Base-by-base conservation (phyloP, 2,888 invertebrate species). In the Dryocosmus kuriphilus region DNA sequence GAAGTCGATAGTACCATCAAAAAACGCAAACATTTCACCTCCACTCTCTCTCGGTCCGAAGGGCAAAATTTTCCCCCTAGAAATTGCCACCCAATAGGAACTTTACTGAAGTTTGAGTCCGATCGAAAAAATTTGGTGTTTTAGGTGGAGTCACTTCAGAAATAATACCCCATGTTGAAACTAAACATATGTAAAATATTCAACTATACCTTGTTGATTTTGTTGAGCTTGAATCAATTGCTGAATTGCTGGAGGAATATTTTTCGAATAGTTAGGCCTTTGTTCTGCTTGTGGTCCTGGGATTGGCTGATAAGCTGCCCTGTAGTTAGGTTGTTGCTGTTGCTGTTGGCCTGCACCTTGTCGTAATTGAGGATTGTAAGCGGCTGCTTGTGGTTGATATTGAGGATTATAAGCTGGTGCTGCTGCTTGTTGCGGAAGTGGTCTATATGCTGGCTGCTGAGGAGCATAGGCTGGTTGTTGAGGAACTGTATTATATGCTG, bases 201-300 rank as follows among this genome's bases (percentile, higher is more conserved):
- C 7, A 19, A 2, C 51, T 4, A 0, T 71, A 71, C 71, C 71
- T 71, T 71, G 71, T 27, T 71, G 71, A 71, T 51, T 71, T 30
- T 71, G 71, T 46, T 83, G 80, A 19, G 63, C 22, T 16, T 83
- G 80, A 38, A 83, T 78, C 14, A 81, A 79, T 57, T 83, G 81
- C 41, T 83, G 83, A 60, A 83, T 76, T 16, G 78, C 79, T 19
- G 83, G 78, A 24, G 83, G 83, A 9, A 83, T 24, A n/a, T 83
- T 80, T 74, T 80, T 83, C 0, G 81, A 81, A 60, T 83, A 83
- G 7, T 83, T 80, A 22, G 79, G 77, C 55, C 79, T 80, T 4
- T 77, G 77, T 73, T 82, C 82, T 41, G 79, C 78, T 6, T 35
- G 55, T 5, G 82, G 80, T 41, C 80, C 80, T 35, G 80, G 79